These are phyloP conservation scores for Sander lucioperca DNA, from an alignment of 2,113 vertebrate species.

Conservation along the genomic window DNA sequence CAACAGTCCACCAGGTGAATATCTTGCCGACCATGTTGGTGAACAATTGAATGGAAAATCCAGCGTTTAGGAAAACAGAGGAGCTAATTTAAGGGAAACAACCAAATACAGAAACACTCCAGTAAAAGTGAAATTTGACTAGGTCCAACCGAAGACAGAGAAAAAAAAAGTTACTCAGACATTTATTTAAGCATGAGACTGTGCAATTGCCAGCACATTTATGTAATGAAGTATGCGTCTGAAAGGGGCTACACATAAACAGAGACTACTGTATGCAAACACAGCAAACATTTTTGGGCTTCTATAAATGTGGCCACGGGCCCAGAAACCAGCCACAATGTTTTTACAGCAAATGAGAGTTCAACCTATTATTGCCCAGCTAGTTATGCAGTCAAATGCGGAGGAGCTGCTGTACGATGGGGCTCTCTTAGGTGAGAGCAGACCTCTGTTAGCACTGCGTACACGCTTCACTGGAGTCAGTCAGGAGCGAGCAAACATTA, in stretches of 20 bases:
- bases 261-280: constrained; percentile 26
- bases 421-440: neutral
- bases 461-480: constrained; percentile 9
- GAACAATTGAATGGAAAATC: neutral
- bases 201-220: neutral
- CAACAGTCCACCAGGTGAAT: neutral
- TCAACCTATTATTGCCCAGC: constrained; percentile 3
- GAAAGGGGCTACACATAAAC: constrained; percentile 13
- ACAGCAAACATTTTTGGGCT: constrained; percentile 18
- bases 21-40: neutral
- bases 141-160: neutral
- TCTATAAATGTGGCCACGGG: constrained; percentile 32
- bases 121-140: neutral
- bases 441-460: constrained; percentile 19
- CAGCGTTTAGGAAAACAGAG: neutral
- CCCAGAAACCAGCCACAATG: constrained; percentile 16
- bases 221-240: neutral
- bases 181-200: neutral
- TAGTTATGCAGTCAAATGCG: neutral
- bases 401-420: neutral
- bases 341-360: constrained; percentile 1
- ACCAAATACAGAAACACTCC: neutral
- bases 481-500: constrained; percentile 15
- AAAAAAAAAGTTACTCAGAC: neutral
- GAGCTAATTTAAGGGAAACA: neutral